Evolutionary conservation across 2,888 invertebrate species (phyloP).

Genomic region (Dicroscelio sp.): DNA sequence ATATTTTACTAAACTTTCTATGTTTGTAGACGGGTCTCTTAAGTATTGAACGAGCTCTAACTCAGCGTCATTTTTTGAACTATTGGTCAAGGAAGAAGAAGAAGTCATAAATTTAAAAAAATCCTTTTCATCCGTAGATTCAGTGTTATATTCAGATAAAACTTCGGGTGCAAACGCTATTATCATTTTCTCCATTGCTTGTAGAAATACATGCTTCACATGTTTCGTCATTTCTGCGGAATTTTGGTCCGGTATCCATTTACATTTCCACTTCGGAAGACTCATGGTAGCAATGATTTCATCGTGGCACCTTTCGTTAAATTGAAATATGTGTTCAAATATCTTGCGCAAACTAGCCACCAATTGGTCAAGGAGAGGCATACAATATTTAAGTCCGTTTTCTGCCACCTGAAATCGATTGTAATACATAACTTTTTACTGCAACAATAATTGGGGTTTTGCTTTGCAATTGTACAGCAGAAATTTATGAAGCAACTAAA

Average conservation of each 20-base stretch:
- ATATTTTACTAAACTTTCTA: neutral
- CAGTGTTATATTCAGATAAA: no score
- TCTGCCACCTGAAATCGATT: neutral
- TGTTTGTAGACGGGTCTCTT: neutral
- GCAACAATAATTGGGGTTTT: neutral
- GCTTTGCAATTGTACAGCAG: no score
- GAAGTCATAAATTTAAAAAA: no score
- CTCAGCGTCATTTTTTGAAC: neutral
- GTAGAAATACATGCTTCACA: neutral
- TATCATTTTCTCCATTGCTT: neutral
- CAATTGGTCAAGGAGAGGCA: neutral
- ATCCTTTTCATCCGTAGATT: no score
- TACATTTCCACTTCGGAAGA: neutral
- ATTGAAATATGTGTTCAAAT: neutral
- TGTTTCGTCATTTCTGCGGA: neutral
- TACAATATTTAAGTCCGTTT: neutral
- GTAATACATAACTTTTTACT: no score
- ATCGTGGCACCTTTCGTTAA: neutral
- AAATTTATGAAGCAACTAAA: no score
- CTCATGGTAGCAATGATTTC: neutral
- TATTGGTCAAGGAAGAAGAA: neutral
- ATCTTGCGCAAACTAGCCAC: neutral
- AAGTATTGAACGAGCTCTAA: neutral
- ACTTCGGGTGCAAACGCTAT: no score
- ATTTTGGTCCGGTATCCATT: neutral